Evolutionary conservation across 1,140 invertebrate species (phyloP).

Genomic region (Adelges cooleyi): DNA sequence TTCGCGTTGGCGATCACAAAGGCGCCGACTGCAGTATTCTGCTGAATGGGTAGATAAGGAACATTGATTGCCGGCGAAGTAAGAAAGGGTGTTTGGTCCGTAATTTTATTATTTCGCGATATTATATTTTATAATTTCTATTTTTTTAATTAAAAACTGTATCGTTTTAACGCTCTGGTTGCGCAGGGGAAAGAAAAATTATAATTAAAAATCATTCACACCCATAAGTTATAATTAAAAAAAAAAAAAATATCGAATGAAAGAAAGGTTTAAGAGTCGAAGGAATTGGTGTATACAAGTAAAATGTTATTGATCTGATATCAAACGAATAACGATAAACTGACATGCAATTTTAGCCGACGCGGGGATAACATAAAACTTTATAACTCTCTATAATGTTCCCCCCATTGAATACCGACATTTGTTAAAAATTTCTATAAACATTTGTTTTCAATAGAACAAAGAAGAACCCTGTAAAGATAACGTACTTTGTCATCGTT

Average conservation of each 20-base stretch:
- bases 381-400: background rate
- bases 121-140: conserved; percentile 21
- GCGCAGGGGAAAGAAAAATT: background rate
- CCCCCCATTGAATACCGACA: background rate
- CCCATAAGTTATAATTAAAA: background rate
- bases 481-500: too few species aligned
- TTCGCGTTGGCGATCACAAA: conserved; percentile 13
- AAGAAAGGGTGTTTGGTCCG: conserved; percentile 4
- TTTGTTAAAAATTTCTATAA: background rate
- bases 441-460: background rate
- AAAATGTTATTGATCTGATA: background rate
- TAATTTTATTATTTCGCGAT: conserved; percentile 6
- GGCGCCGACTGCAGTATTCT: conserved; percentile 22
- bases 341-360: background rate
- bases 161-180: conserved; percentile 24
- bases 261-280: too few species aligned
- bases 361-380: background rate
- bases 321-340: background rate
- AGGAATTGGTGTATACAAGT: too few species aligned
- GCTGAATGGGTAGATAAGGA: conserved; percentile 20
- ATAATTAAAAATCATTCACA: conserved; percentile 23
- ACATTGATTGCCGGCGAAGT: background rate
- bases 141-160: conserved; percentile 25
- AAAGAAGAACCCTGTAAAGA: too few species aligned
- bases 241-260: too few species aligned